Evolutionary conservation across 2,888 invertebrate genomes (phyloP), one percentile per base, ranked within the genome.

Genomic region (Loripinus fragilis): DNA sequence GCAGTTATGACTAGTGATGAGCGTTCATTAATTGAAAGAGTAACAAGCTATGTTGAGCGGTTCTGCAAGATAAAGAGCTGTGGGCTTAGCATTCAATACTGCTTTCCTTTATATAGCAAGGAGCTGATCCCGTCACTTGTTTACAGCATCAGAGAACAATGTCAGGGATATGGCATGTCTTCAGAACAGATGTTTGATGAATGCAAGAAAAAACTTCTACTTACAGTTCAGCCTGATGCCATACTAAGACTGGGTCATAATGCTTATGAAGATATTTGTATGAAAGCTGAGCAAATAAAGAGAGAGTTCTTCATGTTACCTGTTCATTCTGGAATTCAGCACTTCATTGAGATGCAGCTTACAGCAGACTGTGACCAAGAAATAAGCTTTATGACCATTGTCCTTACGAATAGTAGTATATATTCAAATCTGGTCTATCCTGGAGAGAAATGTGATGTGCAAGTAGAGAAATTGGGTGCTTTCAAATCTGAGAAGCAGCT

Each of bases 401-500:
- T 85, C 1, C 81, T 86, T 70, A 87, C 88, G 12, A 80, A 86
- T 68, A 87, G 84, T 28, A 87, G 81, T 55, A 76, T 85, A 0
- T 84, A 86, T 48, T 69, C 77, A 20, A 74, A 79, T 15, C 0
- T 76, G 20, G 12, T 68, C 2, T 33, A 48, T 10, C 68, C 70
- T n/a, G 2, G 71, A 0, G 12, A 20, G 23, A 25, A 45, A 0
- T n/a, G 17, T 10, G n/a, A 50, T 5, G 12, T 69, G n/a, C 84
- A 85, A 33, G 65, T 79, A 38, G 87, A 87, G 74, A 85, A 81
- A 66, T 30, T 88, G 5, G 81, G 85, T 25, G 77, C 84, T 12
- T 88, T 86, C 45, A 87, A 85, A 71, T 86, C 88, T 33, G 88
- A 88, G 66, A 88, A 87, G 23, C 84, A 86, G 20, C 74, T 87